Evolutionary conservation across 2,888 invertebrate genomes (phyloP).

Genomic region (Erebia palarica): DNA sequence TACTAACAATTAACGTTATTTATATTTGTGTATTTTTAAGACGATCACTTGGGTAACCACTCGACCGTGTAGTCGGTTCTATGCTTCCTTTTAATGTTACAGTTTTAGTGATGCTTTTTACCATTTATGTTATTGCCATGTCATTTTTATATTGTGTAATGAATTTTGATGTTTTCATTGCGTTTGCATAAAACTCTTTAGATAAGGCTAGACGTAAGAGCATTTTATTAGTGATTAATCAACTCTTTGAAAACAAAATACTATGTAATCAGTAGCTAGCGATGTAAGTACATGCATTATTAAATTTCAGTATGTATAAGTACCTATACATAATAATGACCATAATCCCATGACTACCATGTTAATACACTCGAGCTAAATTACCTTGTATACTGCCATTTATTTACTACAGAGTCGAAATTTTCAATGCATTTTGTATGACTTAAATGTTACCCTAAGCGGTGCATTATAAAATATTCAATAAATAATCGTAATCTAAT

Average conservation of each 20-base stretch:
- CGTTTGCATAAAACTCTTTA: constrained; percentile 70
- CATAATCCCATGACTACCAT: constrained; percentile 32
- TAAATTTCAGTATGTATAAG: constrained; percentile 30
- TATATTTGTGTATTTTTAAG: constrained; percentile 63
- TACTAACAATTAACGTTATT: constrained; percentile 63
- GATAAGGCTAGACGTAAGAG: constrained; percentile 66
- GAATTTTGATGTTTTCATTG: constrained; percentile 65
- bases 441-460: constrained; percentile 61
- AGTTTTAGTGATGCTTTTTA: constrained; percentile 67
- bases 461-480: constrained; percentile 72
- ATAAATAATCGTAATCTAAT: constrained; percentile 76
- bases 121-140: constrained; percentile 68
- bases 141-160: constrained; percentile 54
- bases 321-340: constrained; percentile 35
- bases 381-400: constrained; percentile 32
- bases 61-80: constrained; percentile 55
- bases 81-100: constrained; percentile 78
- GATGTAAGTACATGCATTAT: constrained; percentile 55
- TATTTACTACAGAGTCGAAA: constrained; percentile 51
- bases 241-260: constrained; percentile 66
- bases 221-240: constrained; percentile 70
- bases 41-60: constrained; percentile 48
- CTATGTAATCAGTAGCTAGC: constrained; percentile 75
- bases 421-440: constrained; percentile 61
- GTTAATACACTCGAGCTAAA: constrained; percentile 22